A percentile compares a stretch with the other conserved stretches of the same genome.
phyloP scores from a whole-genome alignment of 1,140 invertebrate genomes.

The Rhagoletis pomonella region DNA sequence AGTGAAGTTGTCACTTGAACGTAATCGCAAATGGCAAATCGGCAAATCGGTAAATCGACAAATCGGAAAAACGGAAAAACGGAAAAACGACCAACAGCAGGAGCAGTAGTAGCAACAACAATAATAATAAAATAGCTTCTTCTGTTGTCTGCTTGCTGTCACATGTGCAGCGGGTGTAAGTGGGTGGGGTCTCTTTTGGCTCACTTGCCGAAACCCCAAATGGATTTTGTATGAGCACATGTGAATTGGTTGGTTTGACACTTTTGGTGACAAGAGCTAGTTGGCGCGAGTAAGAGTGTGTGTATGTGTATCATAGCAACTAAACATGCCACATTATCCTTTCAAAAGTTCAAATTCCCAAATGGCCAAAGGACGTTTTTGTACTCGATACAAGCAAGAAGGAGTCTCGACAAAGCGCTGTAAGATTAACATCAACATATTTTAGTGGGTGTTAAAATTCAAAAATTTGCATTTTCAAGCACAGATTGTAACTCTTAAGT shows the following conservation, averaged over 20 bases:
- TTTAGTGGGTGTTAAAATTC: conserved; percentile 36
- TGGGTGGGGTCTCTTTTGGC: not conserved
- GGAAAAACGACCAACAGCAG: conserved; percentile 14
- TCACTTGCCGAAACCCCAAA: not conserved
- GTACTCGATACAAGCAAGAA: conserved; percentile 10
- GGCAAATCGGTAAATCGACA: not conserved
- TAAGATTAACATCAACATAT: conserved; percentile 31
- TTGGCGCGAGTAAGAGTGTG: too few species aligned
- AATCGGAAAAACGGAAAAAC: conserved; percentile 4
- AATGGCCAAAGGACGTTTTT: conserved; percentile 23
- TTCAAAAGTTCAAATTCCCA: not conserved
- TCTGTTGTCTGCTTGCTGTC: conserved; percentile 35
- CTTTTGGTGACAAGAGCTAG: not conserved
- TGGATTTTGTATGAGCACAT: not conserved
- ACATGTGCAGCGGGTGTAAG: not conserved
- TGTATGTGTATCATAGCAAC: conserved; percentile 6
- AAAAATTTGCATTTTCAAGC: conserved; percentile 40
- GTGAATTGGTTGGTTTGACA: not conserved
- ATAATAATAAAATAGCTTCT: not conserved
- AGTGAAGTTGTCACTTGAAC: conserved; percentile 49
- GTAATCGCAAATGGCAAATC: conserved; percentile 44
- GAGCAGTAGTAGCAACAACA: not conserved
- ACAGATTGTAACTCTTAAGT: not conserved
- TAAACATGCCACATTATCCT: conserved; percentile 42
- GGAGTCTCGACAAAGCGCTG: not conserved